Percentiles rank a stretch among this genome's conserved stretches.
phyloP scores from a whole-genome alignment of 2,113 vertebrate species.

The Pomatorhinus ruficollis region DNA sequence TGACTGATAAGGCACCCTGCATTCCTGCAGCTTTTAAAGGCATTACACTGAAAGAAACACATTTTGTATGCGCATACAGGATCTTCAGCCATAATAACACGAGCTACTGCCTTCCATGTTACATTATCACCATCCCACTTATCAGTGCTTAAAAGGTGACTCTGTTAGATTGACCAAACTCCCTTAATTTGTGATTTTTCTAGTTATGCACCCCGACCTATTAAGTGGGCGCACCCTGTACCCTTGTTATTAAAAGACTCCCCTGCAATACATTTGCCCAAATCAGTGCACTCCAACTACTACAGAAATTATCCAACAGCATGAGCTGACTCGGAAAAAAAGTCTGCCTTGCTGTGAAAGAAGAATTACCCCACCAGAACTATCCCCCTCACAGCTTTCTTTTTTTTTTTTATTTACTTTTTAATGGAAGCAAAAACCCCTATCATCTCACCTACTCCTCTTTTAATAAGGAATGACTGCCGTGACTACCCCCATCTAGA shows the following conservation, averaged over 20 bases:
- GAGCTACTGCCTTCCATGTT: not conserved
- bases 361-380: slow-evolving; percentile 60
- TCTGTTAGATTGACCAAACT: slow-evolving; percentile 46
- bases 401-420: slow-evolving; percentile 40
- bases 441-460: slow-evolving; percentile 76
- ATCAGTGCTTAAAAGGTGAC: not conserved
- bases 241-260: slow-evolving; percentile 59
- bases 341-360: slow-evolving; percentile 66
- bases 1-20: not conserved
- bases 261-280: slow-evolving; percentile 39
- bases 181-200: slow-evolving; percentile 51
- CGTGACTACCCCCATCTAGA: slow-evolving; percentile 83
- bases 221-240: slow-evolving; percentile 27
- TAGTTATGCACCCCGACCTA: slow-evolving; percentile 34
- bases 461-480: slow-evolving; percentile 82
- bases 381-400: slow-evolving; percentile 25
- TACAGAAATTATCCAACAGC: slow-evolving; percentile 68
- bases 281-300: slow-evolving; percentile 67
- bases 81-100: not conserved
- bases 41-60: not conserved
- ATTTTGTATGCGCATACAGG: not conserved
- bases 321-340: slow-evolving; percentile 46
- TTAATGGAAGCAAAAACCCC: slow-evolving; percentile 69
- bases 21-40: not conserved
- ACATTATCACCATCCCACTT: not conserved